phyloP scores from a whole-genome alignment of 1,140 invertebrate species.

The Lasioglossum baleicum region DNA sequence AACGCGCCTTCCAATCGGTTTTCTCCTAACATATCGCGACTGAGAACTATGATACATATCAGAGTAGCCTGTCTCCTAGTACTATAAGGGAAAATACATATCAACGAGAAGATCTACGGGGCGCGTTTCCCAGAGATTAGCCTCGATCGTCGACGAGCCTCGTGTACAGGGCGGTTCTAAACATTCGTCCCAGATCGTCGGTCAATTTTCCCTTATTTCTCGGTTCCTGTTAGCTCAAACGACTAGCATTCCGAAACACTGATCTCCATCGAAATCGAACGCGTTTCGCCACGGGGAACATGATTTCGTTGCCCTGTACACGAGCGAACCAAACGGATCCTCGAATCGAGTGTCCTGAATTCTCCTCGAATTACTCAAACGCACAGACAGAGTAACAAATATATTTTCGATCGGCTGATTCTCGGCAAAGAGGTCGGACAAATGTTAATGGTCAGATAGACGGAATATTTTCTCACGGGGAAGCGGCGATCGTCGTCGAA shows the following conservation, averaged over 20 bases:
- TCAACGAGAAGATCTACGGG: neutral
- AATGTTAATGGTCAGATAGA: neutral
- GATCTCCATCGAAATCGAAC: neutral
- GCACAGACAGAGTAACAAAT: slow-evolving; percentile 44
- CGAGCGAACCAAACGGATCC: neutral
- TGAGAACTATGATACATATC: slow-evolving; percentile 78
- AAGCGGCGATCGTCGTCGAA: slow-evolving; percentile 23
- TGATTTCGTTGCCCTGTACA: slow-evolving; percentile 9
- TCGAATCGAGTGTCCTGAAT: slow-evolving; percentile 26
- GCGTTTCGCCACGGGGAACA: neutral
- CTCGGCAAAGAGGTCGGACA: neutral
- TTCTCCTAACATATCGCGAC: slow-evolving; percentile 69
- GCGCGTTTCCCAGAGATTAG: neutral
- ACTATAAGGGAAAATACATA: slow-evolving; percentile 60
- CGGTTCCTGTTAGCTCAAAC: neutral
- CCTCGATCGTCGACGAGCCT: neutral
- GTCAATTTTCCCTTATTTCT: neutral
- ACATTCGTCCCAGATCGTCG: too few relatives aligned
- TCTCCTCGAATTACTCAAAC: slow-evolving; percentile 47
- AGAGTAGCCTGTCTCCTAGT: slow-evolving; percentile 62
- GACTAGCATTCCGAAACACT: neutral
- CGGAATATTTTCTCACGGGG: slow-evolving; percentile 43
- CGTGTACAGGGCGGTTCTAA: slow-evolving; percentile 17
- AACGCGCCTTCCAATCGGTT: slow-evolving; percentile 65
- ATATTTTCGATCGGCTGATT: slow-evolving; percentile 29